Evolutionary conservation across 2,113 vertebrate genomes (phyloP).

Genomic region (Ardeotis arabs): DNA sequence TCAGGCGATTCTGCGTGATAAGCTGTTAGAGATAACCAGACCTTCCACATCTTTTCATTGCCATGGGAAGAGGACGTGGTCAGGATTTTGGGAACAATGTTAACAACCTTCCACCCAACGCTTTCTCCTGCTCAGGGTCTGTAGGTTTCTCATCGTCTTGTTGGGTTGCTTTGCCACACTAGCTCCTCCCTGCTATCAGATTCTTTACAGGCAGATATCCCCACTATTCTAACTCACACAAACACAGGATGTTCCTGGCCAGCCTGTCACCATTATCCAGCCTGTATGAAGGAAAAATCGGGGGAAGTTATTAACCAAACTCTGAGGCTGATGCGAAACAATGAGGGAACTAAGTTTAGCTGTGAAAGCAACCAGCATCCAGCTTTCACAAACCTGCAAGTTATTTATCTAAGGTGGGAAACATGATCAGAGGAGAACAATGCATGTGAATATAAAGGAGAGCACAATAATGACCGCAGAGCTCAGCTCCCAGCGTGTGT

Average conservation of each 20-base stretch:
- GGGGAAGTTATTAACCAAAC: constrained; percentile 90
- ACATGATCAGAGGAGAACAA: constrained; percentile 54
- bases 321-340: constrained; percentile 79
- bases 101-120: constrained; percentile 30
- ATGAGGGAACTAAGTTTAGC: constrained; percentile 92
- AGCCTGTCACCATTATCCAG: constrained; percentile 89
- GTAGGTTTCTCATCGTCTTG: constrained; percentile 35
- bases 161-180: constrained; percentile 33
- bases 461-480: not conserved
- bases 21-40: constrained; percentile 47
- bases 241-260: constrained; percentile 98
- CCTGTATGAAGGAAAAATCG: constrained; percentile 81
- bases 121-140: not conserved
- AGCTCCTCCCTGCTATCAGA: constrained; percentile 65
- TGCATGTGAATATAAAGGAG: constrained; percentile 23
- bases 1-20: not conserved
- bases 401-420: constrained; percentile 66
- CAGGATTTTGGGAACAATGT: constrained; percentile 59
- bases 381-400: constrained; percentile 70
- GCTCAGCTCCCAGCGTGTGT: not conserved
- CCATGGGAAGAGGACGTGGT: constrained; percentile 68
- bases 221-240: constrained; percentile 91
- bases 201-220: constrained; percentile 73
- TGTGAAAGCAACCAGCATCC: constrained; percentile 72
- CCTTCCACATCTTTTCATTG: constrained; percentile 41